Evolutionary conservation across 2,113 vertebrate species (phyloP), one percentile per base, ranked within the genome.

Genomic region (Gallinago jamesoni): DNA sequence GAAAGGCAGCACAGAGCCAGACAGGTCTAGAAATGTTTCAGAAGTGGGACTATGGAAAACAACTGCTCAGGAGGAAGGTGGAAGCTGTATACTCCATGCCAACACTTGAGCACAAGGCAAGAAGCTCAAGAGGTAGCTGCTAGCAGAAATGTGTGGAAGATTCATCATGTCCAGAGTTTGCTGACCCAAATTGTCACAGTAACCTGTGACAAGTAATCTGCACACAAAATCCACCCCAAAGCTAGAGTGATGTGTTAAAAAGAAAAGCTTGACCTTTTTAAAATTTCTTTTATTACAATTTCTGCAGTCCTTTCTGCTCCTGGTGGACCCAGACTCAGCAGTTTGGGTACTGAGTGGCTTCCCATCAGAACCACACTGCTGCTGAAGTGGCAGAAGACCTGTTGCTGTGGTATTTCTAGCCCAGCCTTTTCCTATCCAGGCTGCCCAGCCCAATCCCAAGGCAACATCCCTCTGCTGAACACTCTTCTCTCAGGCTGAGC

Each of bases 61-160:
- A 67, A 27, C 4, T 0, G 0, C 50, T 52, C n/a, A 62, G 62
- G 7, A 83, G 33, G 67, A 82, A 79, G 22, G 20, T 2, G 41
- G 76, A 75, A 88, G 43, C 64, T 70, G 23, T 27, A 41, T 33
- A 52, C 4, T 56, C 45, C 5, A 66, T 45, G 28, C 16, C 30
- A 55, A 79, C 21, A 4, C 43, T 53, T 0, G 0, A 88, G 52
- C 21, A 63, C 25, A 55, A 47, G 47, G 28, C 59, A 90, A 62
- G 24, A 69, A 87, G 24, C 59, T 93, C 31, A 76, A 45, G 69
- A 33, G 21, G 59, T 10, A 75, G 45, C 18, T 64, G 31, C 43
- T 52, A 39, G 41, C 10, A 48, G 43, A 76, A 47, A 77, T 81
- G 47, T 50, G 37, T 45, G 35, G 63, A 79, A 43, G 39, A 52